Conservation (phyloP, 2,113 vertebrate genomes). For the Fulmarus glacialis region DNA sequence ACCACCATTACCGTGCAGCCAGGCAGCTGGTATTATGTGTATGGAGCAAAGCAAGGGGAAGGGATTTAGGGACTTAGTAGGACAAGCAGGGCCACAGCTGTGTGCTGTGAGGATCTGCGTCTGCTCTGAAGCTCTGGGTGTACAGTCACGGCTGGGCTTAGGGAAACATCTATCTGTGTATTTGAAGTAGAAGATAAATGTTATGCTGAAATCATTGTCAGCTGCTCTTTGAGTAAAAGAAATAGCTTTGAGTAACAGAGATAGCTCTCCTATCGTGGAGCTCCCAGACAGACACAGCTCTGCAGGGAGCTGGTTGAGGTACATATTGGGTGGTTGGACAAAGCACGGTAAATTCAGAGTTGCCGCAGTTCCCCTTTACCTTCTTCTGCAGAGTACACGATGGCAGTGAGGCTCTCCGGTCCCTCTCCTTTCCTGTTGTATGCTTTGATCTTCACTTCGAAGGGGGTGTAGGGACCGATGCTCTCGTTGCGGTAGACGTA, state of each 20-base stretch:
- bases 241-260: not conserved
- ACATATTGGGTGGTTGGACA: accelerated
- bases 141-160: not conserved
- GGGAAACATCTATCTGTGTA: not conserved
- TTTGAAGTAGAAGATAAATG: not conserved
- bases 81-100: not conserved
- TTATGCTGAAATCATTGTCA: not conserved
- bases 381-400: slow-evolving; percentile 93
- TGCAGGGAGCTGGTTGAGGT: not conserved
- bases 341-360: accelerated
- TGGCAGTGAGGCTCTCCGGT: slow-evolving; percentile 88
- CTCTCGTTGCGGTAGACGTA: slow-evolving; percentile 91
- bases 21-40: not conserved
- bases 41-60: not conserved
- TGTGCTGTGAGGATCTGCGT: not conserved
- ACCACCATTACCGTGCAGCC: accelerated
- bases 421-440: slow-evolving; percentile 92
- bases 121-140: not conserved
- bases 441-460: slow-evolving; percentile 92
- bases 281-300: not conserved
- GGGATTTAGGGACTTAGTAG: not conserved
- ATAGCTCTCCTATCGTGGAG: not conserved
- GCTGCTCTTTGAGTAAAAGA: not conserved
- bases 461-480: slow-evolving; percentile 87
- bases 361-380: slow-evolving; percentile 66